Evolutionary conservation across 1,140 invertebrate genomes (phyloP).

Genomic region (Lithobius niger): DNA sequence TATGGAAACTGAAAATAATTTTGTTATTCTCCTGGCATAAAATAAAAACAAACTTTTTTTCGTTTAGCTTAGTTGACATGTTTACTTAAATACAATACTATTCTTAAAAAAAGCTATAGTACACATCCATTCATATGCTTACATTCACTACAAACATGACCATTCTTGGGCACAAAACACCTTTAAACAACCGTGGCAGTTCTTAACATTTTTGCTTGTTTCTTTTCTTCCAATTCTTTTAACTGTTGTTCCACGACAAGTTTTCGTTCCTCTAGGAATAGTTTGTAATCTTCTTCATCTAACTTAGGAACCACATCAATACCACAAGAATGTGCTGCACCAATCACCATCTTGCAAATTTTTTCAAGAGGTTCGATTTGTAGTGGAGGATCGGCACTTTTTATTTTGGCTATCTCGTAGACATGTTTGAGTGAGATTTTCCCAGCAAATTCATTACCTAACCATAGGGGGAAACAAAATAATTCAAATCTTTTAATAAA

Average conservation of each 20-base stretch:
- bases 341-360: conserved; percentile 65
- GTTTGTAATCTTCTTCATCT: conserved; percentile 62
- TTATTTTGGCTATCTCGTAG: conserved; percentile 96
- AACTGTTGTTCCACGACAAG: conserved; percentile 55
- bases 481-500: too few relatives aligned
- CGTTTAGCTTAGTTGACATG: too few relatives aligned
- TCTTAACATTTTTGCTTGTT: conserved; percentile 85
- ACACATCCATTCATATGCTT: too few relatives aligned
- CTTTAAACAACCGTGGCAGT: too few relatives aligned
- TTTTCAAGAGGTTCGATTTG: conserved; percentile 51
- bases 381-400: conserved; percentile 66
- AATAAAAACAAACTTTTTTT: too few relatives aligned
- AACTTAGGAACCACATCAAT: conserved; percentile 72
- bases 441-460: conserved; percentile 64
- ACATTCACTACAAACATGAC: too few relatives aligned
- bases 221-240: conserved; percentile 63
- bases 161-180: too few relatives aligned
- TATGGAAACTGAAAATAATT: too few relatives aligned
- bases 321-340: conserved; percentile 59
- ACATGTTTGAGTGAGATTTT: conserved; percentile 91
- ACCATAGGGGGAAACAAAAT: conserved; percentile 24
- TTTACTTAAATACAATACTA: too few relatives aligned
- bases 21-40: too few relatives aligned
- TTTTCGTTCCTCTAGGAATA: conserved; percentile 69
- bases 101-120: too few relatives aligned